Conservation (phyloP, 2,888 invertebrate species). For the Diachrysia chrysitis region DNA sequence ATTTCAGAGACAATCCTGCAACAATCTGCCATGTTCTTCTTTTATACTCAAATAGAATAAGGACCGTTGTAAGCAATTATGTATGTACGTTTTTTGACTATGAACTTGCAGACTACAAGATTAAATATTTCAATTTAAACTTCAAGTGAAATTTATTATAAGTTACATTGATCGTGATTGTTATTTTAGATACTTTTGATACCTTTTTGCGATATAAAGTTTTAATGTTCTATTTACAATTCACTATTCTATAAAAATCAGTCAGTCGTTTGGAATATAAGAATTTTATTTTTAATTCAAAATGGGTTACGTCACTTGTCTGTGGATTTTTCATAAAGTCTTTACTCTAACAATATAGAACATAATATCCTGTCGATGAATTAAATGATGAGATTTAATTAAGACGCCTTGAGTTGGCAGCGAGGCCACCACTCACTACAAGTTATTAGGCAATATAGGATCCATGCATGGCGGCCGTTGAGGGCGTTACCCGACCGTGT, state of each 20-base stretch:
- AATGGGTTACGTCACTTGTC: too few relatives aligned
- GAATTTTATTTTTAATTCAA: too few relatives aligned
- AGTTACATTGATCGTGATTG: too few relatives aligned
- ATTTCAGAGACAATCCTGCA: slow-evolving; percentile 71
- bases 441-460: slow-evolving; percentile 78
- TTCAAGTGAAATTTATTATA: too few relatives aligned
- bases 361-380: slow-evolving; percentile 45
- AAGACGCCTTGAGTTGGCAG: slow-evolving; percentile 71
- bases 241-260: too few relatives aligned
- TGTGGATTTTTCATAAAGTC: neutral
- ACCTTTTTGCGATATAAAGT: too few relatives aligned
- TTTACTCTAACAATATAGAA: neutral
- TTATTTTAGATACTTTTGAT: too few relatives aligned
- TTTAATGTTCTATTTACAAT: too few relatives aligned
- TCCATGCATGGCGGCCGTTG: slow-evolving; percentile 74
- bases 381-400: slow-evolving; percentile 55
- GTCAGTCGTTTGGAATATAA: too few relatives aligned
- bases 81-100: neutral
- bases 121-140: too few relatives aligned
- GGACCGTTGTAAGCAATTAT: neutral
- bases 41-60: slow-evolving; percentile 9
- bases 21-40: slow-evolving; percentile 48
- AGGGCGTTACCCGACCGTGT: slow-evolving; percentile 71
- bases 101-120: neutral
- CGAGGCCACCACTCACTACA: slow-evolving; percentile 74